phyloP scores from a whole-genome alignment of 2,113 vertebrate genomes.

The Phrynosoma platyrhinos region DNA sequence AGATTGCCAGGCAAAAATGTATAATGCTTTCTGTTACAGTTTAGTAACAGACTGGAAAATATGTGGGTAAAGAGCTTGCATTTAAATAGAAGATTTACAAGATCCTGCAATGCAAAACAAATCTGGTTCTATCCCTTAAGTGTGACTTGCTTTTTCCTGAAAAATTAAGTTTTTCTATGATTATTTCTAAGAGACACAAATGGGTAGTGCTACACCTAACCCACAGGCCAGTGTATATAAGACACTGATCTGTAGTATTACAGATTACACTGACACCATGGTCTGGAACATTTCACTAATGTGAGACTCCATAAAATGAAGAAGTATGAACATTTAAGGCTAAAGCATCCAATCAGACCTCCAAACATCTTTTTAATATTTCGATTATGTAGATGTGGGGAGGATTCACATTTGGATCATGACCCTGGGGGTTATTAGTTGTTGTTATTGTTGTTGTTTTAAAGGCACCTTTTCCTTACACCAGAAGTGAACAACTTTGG shows the following conservation, averaged over 20 bases:
- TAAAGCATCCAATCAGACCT: background rate
- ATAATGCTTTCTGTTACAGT: constrained; percentile 11
- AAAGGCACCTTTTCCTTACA: background rate
- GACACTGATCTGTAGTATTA: background rate
- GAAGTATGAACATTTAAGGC: background rate
- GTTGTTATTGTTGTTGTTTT: background rate
- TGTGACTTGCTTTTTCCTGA: background rate
- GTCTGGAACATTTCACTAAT: background rate
- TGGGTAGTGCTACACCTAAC: background rate
- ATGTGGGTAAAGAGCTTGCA: constrained; percentile 10
- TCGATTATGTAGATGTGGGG: background rate
- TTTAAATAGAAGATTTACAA: constrained; percentile 36
- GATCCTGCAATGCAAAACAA: background rate
- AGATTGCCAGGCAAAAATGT: background rate
- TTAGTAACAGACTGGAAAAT: constrained; percentile 27
- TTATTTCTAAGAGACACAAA: background rate
- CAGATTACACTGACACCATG: no score
- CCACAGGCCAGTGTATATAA: background rate
- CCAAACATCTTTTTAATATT: background rate
- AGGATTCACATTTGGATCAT: background rate
- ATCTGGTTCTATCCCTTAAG: constrained; percentile 19
- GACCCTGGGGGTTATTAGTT: background rate
- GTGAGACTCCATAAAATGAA: background rate
- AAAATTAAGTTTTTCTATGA: background rate
- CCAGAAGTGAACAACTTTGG: background rate